A percentile compares a stretch with the other conserved stretches of the same genome.
Evolutionary conservation across 2,888 invertebrate species (phyloP).

Genomic region (Venustoraphidia nigricollis): DNA sequence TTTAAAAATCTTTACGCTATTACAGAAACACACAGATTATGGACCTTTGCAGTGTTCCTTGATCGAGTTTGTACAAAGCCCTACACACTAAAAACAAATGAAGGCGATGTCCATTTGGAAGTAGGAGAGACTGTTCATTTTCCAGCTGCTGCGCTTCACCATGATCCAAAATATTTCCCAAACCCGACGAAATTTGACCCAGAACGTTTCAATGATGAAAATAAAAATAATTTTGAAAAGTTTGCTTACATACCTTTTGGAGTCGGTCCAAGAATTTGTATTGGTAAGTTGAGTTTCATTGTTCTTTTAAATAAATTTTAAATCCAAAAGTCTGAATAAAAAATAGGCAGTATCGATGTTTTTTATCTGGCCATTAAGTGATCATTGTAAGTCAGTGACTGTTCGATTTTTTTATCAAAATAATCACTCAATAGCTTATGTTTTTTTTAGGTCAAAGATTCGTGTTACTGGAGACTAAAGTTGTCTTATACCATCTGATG

Average conservation of each 20-base stretch:
- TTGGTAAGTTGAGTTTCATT: constrained; percentile 17
- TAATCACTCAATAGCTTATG: not conserved
- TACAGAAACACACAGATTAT: constrained; percentile 19
- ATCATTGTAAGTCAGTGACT: too few species aligned
- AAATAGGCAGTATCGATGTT: not conserved
- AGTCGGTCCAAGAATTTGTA: constrained; percentile 25
- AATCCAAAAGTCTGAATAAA: not conserved
- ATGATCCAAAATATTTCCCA: constrained; percentile 36
- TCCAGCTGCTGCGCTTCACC: constrained; percentile 34
- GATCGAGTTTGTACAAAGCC: constrained; percentile 35
- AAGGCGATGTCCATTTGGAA: constrained; percentile 21
- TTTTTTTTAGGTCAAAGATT: constrained; percentile 10
- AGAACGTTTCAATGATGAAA: constrained; percentile 37
- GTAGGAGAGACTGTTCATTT: constrained; percentile 31
- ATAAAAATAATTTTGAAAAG: constrained; percentile 31
- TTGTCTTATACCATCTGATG: constrained; percentile 1
- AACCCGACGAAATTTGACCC: constrained; percentile 36
- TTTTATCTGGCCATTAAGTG: too few species aligned
- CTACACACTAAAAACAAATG: constrained; percentile 28
- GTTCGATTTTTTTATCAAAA: too few species aligned
- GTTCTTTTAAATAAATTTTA: too few species aligned
- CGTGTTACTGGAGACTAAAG: constrained; percentile 10
- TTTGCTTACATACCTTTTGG: constrained; percentile 39
- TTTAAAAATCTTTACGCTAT: too few species aligned
- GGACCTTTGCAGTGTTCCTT: constrained; percentile 27